These are phyloP conservation scores for Tenthredo scrophulariae DNA, from an alignment of 2,888 invertebrate species.

Conservation along the genomic window DNA sequence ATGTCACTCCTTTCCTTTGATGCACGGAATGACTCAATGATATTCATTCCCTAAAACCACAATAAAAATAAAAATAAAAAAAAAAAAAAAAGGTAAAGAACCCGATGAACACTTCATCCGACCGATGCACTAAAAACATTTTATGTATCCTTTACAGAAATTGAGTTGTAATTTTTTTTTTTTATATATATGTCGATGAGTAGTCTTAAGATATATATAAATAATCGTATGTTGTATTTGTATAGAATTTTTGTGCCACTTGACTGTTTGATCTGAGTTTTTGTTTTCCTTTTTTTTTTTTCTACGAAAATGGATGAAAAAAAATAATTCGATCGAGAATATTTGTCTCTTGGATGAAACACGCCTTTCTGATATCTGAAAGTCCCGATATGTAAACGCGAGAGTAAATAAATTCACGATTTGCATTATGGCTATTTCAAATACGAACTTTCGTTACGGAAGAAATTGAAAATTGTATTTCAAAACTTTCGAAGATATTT, in stretches of 20 bases:
- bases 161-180: not conserved
- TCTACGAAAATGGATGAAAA: not conserved
- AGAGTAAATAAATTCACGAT: not conserved
- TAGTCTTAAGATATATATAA: not conserved
- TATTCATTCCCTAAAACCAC: not conserved
- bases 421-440: not conserved
- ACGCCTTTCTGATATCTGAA: not conserved
- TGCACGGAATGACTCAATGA: not conserved
- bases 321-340: not conserved
- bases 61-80: not conserved
- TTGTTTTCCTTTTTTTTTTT: not conserved
- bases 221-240: not conserved
- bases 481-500: not conserved
- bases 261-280: not conserved
- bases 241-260: not conserved
- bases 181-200: too few species aligned
- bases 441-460: constrained; percentile 29
- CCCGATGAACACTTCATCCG: not conserved
- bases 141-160: not conserved
- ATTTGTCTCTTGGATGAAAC: not conserved
- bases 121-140: not conserved
- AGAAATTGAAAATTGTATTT: constrained; percentile 24
- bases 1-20: not conserved
- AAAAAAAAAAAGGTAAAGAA: not conserved
- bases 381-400: not conserved